Evolutionary conservation across 2,113 vertebrate species (phyloP).

Genomic region (Pipa parva): DNA sequence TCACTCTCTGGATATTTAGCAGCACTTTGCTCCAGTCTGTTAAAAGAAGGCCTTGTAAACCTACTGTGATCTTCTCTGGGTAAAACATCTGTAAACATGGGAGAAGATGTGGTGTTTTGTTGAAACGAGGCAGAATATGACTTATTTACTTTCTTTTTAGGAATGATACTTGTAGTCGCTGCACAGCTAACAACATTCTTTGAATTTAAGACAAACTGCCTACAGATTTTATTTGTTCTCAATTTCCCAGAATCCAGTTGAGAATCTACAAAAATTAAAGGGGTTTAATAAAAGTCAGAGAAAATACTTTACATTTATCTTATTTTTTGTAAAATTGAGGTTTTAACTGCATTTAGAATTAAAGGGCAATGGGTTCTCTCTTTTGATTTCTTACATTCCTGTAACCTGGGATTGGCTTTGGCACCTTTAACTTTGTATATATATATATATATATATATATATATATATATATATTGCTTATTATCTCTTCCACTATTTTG

Average conservation of each 20-base stretch:
- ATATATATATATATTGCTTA: no score
- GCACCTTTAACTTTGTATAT: no score
- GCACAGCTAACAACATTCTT: neutral
- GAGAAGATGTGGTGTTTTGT: neutral
- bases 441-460: no score
- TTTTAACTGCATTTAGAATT: no score
- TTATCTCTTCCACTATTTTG: no score
- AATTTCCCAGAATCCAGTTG: neutral
- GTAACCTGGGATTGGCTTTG: no score
- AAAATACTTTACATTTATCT: no score
- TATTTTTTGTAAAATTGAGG: no score
- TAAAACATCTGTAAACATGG: neutral
- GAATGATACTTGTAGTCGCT: neutral
- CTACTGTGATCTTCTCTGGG: constrained; percentile 10
- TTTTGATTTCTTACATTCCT: no score
- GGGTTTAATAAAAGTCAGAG: neutral
- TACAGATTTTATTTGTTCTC: neutral
- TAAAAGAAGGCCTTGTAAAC: constrained; percentile 46
- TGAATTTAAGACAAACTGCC: neutral
- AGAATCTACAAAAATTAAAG: neutral
- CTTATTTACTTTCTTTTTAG: neutral
- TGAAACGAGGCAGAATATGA: neutral
- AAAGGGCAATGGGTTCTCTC: no score
- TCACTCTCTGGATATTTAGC: constrained; percentile 15
- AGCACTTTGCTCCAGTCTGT: constrained; percentile 10